Percentiles rank a stretch among this genome's conserved stretches.
phyloP scores from a whole-genome alignment of 2,888 invertebrate species.

The Tenthredo notha region DNA sequence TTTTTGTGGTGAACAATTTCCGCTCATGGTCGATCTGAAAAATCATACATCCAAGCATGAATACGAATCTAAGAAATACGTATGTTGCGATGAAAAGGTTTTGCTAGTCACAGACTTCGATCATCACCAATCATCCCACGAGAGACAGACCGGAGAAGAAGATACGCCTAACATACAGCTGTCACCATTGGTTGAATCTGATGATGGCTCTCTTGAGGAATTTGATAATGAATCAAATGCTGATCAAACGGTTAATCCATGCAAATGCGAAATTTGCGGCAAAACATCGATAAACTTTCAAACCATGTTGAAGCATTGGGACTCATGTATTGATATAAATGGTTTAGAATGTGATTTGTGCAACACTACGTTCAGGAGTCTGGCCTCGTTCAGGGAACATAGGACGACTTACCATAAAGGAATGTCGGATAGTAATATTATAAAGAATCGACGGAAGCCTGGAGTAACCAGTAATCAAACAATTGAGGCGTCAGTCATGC shows the following conservation, averaged over 20 bases:
- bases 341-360: slow-evolving; percentile 22
- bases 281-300: neutral
- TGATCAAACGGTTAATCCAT: neutral
- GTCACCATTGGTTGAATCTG: neutral
- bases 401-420: neutral
- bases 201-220: neutral
- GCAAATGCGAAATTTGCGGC: slow-evolving; percentile 2
- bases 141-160: neutral
- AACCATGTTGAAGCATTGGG: slow-evolving; percentile 20
- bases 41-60: neutral
- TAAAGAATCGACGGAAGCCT: neutral
- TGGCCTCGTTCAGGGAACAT: neutral
- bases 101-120: neutral
- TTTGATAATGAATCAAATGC: neutral
- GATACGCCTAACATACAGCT: neutral
- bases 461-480: neutral
- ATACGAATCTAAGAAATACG: neutral
- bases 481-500: neutral
- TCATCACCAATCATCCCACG: neutral
- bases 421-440: neutral
- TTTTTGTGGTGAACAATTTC: slow-evolving; percentile 15
- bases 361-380: neutral
- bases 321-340: slow-evolving; percentile 15
- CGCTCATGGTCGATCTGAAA: neutral
- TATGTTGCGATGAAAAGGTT: neutral